Base-by-base conservation (phyloP, 2,888 invertebrate genomes). In the Dynastes tityus region DNA sequence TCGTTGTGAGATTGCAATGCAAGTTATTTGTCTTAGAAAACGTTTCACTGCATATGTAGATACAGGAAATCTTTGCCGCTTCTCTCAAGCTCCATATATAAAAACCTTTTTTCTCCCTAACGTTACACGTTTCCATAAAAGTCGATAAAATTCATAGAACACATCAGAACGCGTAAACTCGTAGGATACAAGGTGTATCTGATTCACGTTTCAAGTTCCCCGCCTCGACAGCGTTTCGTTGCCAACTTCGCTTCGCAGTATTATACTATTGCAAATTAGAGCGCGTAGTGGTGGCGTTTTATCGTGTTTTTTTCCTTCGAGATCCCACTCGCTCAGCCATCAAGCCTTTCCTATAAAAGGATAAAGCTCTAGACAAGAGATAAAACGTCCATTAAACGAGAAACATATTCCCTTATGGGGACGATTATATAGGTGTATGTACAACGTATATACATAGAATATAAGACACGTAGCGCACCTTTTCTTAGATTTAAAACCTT, bases 401-500 rank as follows among this genome's bases (percentile, higher is more conserved):
- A 77, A 77, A 77, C 77, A 71, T 71, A 77, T 71, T 68, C 71
- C 77, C 77, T 71, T 77, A 70, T 71, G 77, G 51, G 76, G 45
- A 58, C 37, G 77, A 73, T 73, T 73, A 73, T 40, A 73, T 68
- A 45, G 45, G 45, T 11, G 45, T 45, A 45, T 45, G 45, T 45
- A 45, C 37, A 6, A 37, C 4, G 37, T 37, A 37, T 37, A 68
- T 68, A 49, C 68, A 27, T 68, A 63, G 51, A 16, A 40, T 70
- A 53, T 53, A 70, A 58, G 73, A 58, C 37, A 58, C 45, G 73
- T 58, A 40, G 40, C 22, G n/a, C 73, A 73, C 37, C 73, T 53
- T 73, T 58, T 58, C 58, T 68, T 40, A 58, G 73, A 73, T 73
- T 73, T 73, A 58, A 58, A 73, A 58, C 58, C 37, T 58, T 73